Percentiles rank a stretch among this genome's conserved stretches.
These are phyloP conservation scores for Pseudolycoriella hygida DNA, from an alignment of 2,888 invertebrate genomes.

Conservation along the genomic window DNA sequence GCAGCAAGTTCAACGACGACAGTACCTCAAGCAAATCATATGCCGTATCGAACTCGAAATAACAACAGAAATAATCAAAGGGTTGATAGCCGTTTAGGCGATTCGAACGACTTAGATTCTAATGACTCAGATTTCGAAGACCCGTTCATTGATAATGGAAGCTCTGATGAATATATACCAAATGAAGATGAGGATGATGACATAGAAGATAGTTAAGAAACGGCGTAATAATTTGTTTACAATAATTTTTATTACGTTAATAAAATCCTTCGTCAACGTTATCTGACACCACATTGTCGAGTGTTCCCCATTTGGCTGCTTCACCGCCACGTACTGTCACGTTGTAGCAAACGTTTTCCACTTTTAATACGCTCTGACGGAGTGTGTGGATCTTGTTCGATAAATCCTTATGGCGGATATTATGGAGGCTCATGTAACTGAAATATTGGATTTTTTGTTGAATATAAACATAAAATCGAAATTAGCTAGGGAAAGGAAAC, in stretches of 20 bases:
- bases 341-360: slow-evolving; percentile 69
- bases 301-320: slow-evolving; percentile 26
- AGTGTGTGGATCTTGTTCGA: slow-evolving; percentile 51
- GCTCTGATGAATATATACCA: slow-evolving; percentile 34
- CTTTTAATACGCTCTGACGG: slow-evolving; percentile 59
- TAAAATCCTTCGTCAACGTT: slow-evolving; percentile 31
- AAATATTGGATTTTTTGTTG: no score
- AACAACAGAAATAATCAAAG: no score
- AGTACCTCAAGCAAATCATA: no score
- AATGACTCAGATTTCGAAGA: slow-evolving; percentile 23
- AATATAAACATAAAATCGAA: no score
- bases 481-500: no score
- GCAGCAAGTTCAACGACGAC: background rate
- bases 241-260: no score
- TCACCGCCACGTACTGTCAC: slow-evolving; percentile 65
- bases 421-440: slow-evolving; percentile 30
- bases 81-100: no score
- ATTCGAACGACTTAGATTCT: slow-evolving; percentile 23
- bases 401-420: slow-evolving; percentile 40
- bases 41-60: no score
- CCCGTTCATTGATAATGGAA: slow-evolving; percentile 30
- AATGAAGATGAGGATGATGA: slow-evolving; percentile 17
- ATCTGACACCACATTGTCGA: slow-evolving; percentile 18
- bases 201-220: slow-evolving; percentile 17
- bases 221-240: no score